A percentile compares a stretch with the other conserved stretches of the same genome.
phyloP scores from a whole-genome alignment of 2,113 vertebrate species.

The Chinchilla lanigera region DNA sequence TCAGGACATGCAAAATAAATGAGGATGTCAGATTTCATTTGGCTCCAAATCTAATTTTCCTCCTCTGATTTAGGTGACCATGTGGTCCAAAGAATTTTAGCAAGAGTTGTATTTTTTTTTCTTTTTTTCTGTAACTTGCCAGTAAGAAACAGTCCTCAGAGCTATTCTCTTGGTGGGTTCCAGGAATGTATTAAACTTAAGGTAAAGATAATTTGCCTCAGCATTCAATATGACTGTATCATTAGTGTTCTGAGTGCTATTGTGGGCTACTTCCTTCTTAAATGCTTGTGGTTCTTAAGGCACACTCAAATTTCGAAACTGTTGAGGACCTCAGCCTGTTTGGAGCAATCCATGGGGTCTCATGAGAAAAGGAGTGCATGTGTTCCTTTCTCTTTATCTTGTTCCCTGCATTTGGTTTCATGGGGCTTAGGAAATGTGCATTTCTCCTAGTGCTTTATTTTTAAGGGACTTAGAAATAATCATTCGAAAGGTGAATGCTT shows the following conservation, averaged over 20 bases:
- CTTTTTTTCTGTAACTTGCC: not conserved
- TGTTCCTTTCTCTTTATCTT: not conserved
- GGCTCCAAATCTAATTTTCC: not conserved
- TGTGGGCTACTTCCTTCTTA: slow-evolving; percentile 3
- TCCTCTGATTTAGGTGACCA: not conserved
- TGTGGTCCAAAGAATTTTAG: not conserved
- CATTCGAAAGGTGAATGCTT: not conserved
- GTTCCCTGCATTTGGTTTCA: not conserved
- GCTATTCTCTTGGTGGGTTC: slow-evolving; percentile 33
- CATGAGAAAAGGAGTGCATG: not conserved
- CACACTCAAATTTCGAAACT: not conserved
- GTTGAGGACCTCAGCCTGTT: not conserved
- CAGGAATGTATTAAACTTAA: slow-evolving; percentile 58
- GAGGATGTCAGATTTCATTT: not conserved
- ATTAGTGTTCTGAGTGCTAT: not conserved
- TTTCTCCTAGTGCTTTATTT: not conserved
- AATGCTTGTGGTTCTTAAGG: slow-evolving; percentile 2
- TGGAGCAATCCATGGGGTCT: not conserved
- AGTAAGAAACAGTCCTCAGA: not conserved
- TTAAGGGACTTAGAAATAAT: slow-evolving; percentile 28
- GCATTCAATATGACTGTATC: not conserved
- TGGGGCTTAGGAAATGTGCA: not conserved
- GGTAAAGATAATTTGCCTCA: slow-evolving; percentile 27
- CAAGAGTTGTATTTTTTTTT: not conserved
- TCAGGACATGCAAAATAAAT: not conserved